phyloP scores from a whole-genome alignment of 2,113 vertebrate species.

The Alouatta palliata region DNA sequence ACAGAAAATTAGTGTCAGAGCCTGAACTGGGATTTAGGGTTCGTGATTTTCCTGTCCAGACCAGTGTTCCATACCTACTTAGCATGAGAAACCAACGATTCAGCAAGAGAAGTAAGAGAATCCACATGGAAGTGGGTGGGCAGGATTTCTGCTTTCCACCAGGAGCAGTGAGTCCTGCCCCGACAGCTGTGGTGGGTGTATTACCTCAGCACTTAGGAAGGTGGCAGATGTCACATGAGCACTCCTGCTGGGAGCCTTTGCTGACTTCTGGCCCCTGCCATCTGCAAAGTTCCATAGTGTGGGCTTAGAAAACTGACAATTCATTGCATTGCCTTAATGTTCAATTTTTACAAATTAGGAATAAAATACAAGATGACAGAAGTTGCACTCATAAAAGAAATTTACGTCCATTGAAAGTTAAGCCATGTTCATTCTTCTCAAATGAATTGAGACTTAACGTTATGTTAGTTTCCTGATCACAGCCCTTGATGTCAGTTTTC shows the following conservation, averaged over 20 bases:
- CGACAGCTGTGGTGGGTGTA: neutral
- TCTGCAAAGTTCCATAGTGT: constrained; percentile 38
- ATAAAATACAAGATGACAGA: constrained; percentile 42
- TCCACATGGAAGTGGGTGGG: neutral
- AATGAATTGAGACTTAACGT: neutral
- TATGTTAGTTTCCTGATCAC: neutral
- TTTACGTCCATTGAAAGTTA: neutral
- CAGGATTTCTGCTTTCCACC: neutral
- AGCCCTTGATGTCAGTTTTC: neutral
- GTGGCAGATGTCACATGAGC: neutral
- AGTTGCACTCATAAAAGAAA: neutral
- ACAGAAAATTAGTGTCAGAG: neutral
- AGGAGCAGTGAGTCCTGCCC: neutral
- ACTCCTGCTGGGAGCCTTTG: neutral
- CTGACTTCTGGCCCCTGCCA: constrained; percentile 12
- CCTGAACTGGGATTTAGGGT: neutral
- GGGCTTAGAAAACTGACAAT: neutral
- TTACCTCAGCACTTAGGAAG: neutral
- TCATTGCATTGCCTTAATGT: constrained; percentile 15
- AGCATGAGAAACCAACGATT: neutral
- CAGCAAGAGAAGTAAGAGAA: neutral
- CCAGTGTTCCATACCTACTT: neutral
- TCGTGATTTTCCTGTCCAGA: neutral
- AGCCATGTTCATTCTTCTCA: neutral
- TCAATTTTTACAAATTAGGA: neutral